A percentile compares a stretch with the other conserved stretches of the same genome.
phyloP scores from a whole-genome alignment of 2,113 vertebrate genomes.

The Diphyllodes magnificus region DNA sequence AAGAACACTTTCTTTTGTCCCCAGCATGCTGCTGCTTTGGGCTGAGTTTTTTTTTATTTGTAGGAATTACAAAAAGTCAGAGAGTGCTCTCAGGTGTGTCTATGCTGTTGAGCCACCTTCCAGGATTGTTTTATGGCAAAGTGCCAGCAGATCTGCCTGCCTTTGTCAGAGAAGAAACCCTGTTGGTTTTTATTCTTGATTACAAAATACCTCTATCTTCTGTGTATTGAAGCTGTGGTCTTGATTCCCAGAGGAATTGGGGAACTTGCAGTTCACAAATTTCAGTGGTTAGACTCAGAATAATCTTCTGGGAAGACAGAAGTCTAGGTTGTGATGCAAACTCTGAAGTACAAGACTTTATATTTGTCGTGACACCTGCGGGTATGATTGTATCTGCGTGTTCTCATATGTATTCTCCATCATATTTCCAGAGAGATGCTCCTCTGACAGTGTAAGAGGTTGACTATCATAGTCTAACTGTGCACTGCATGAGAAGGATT shows the following conservation, averaged over 20 bases:
- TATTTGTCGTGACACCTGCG: rapidly evolving
- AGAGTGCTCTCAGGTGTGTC: background rate
- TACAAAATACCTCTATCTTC: background rate
- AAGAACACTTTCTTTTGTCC: background rate
- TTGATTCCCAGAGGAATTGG: background rate
- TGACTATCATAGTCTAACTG: rapidly evolving
- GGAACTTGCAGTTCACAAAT: background rate
- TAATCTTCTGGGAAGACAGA: background rate
- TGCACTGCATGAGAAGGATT: background rate
- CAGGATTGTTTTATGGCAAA: background rate
- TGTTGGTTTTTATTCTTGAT: background rate
- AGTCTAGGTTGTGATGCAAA: background rate
- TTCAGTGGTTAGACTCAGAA: background rate
- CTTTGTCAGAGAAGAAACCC: background rate
- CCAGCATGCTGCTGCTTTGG: background rate
- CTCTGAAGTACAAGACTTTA: background rate
- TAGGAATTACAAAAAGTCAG: background rate
- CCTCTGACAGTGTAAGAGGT: background rate
- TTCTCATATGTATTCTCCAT: background rate
- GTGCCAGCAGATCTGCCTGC: background rate
- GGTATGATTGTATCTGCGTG: background rate
- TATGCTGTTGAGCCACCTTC: background rate
- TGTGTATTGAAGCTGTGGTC: background rate
- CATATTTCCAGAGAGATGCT: background rate
- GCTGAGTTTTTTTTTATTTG: background rate